Percentiles rank a stretch among this genome's conserved stretches.
Evolutionary conservation across 2,113 vertebrate species (phyloP).

Genomic region (Passer domesticus): DNA sequence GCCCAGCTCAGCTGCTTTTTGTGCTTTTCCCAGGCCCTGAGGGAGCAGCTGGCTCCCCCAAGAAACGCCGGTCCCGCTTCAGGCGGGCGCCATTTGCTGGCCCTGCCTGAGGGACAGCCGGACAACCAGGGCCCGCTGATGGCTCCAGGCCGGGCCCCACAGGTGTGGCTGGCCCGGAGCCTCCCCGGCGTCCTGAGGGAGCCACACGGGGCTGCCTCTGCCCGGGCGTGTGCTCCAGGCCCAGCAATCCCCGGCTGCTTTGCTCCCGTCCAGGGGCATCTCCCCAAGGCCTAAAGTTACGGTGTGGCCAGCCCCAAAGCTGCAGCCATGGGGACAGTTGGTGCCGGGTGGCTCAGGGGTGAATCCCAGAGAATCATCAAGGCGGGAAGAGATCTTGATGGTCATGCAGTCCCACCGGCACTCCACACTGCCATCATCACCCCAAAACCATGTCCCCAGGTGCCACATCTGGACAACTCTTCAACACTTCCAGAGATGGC

Average conservation of each 20-base stretch:
- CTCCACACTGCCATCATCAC: background rate
- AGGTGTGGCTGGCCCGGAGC: fast-evolving
- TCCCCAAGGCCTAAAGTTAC: background rate
- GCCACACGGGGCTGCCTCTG: background rate
- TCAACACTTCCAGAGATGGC: background rate
- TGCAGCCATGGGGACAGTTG: background rate
- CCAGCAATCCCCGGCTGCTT: background rate
- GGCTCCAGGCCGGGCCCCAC: background rate
- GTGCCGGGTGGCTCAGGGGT: background rate
- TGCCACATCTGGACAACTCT: background rate
- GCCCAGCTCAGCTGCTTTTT: background rate
- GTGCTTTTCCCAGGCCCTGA: background rate
- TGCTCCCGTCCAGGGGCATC: too few species aligned
- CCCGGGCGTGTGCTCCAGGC: too few species aligned
- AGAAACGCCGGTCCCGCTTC: background rate
- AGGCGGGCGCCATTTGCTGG: background rate
- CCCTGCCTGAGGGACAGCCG: background rate
- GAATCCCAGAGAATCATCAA: background rate
- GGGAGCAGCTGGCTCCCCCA: background rate
- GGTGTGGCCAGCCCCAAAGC: background rate
- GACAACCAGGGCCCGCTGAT: background rate
- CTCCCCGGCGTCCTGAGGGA: background rate
- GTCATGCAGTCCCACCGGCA: background rate
- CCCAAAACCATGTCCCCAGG: background rate
- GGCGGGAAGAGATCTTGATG: background rate